phyloP scores from a whole-genome alignment of 2,797 vertebrate genomes.

The Sebastolobus alascanus region DNA sequence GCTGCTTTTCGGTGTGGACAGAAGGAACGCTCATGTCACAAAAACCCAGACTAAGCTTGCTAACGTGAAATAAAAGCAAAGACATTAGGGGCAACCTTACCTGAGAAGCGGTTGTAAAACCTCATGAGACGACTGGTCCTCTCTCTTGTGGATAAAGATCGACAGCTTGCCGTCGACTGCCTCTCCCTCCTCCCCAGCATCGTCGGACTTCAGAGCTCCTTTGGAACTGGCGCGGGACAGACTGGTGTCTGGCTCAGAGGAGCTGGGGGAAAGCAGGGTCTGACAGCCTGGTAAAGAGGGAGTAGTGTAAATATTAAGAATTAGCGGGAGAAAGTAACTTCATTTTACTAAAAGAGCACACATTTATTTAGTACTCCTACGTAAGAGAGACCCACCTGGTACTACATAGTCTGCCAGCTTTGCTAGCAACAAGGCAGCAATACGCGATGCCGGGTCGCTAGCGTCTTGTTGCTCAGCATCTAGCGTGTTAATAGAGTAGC shows the following conservation, averaged over 20 bases:
- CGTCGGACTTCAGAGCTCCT: slow-evolving; percentile 93
- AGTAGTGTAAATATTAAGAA: slow-evolving; percentile 1
- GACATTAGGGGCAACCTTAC: slow-evolving; percentile 73
- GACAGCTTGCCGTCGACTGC: slow-evolving; percentile 98
- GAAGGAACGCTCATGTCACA: slow-evolving; percentile 31
- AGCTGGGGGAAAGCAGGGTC: slow-evolving; percentile 96
- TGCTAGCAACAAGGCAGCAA: slow-evolving; percentile 94
- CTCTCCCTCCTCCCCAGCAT: slow-evolving; percentile 95
- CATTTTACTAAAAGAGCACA: not conserved
- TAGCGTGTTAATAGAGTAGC: slow-evolving; percentile 93
- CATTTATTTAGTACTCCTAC: not conserved
- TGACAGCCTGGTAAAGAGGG: slow-evolving; percentile 89
- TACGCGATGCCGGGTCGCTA: slow-evolving; percentile 96
- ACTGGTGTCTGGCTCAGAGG: slow-evolving; percentile 94
- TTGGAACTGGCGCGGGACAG: slow-evolving; percentile 93
- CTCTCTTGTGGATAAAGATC: slow-evolving; percentile 98
- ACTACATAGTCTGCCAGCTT: slow-evolving; percentile 98
- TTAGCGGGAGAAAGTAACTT: not conserved
- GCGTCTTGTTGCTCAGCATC: slow-evolving; percentile 96
- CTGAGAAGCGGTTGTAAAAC: slow-evolving; percentile 97
- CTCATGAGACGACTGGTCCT: slow-evolving; percentile 98
- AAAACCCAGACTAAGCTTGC: not conserved
- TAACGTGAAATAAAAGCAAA: slow-evolving; percentile 3
- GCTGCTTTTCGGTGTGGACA: slow-evolving; percentile 78
- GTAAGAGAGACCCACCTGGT: slow-evolving; percentile 87